phyloP scores from a whole-genome alignment of 2,797 vertebrate genomes.

The Macrochelys suwanniensis region DNA sequence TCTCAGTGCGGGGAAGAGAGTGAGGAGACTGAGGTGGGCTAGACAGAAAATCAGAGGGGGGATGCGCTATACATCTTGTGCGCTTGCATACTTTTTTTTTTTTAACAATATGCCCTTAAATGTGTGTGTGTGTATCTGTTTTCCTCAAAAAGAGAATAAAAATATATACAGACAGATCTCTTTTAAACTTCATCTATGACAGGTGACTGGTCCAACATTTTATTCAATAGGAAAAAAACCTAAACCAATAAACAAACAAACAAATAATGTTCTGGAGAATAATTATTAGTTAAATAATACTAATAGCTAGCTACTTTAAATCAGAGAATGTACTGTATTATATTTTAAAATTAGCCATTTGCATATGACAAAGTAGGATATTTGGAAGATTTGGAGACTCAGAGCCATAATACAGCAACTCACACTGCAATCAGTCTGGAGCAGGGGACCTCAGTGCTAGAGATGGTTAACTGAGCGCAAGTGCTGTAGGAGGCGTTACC shows the following conservation, averaged over 20 bases:
- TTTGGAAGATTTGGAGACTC: not conserved
- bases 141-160: too few relatives aligned
- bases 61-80: not conserved
- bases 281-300: not conserved
- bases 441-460: too few relatives aligned
- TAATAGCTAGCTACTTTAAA: not conserved
- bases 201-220: not conserved
- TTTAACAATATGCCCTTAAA: not conserved
- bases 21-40: too few relatives aligned
- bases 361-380: not conserved
- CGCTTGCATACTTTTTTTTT: not conserved
- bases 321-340: too few relatives aligned
- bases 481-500: too few relatives aligned
- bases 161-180: too few relatives aligned
- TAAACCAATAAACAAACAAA: not conserved
- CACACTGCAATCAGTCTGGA: too few relatives aligned
- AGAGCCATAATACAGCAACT: not conserved
- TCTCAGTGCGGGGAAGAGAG: not conserved
- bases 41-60: too few relatives aligned
- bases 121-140: too few relatives aligned
- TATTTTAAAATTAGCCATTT: not conserved
- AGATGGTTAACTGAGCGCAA: too few relatives aligned
- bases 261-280: too few relatives aligned
- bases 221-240: not conserved
- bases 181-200: not conserved